A percentile compares a stretch with the other conserved stretches of the same genome.
These are phyloP conservation scores for Pungitius pungitius DNA, from an alignment of 2,113 vertebrate species.

Conservation along the genomic window DNA sequence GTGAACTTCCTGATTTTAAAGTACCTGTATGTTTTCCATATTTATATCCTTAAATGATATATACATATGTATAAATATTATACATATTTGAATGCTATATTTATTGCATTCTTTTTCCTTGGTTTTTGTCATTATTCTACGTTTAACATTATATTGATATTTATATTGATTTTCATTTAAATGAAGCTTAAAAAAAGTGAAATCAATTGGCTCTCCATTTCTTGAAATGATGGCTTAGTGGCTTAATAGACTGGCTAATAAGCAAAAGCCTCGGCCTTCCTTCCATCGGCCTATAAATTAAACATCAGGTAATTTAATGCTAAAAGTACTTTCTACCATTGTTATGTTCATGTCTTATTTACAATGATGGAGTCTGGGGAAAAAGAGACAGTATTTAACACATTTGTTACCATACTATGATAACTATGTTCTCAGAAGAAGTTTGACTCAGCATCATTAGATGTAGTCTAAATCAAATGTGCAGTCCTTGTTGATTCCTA, in stretches of 20 bases:
- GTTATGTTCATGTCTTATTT: not conserved
- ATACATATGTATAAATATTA: not conserved
- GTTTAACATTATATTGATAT: not conserved
- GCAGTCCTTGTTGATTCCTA: conserved; percentile 30
- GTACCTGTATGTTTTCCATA: not conserved
- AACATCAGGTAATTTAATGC: not conserved
- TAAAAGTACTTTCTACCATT: not conserved
- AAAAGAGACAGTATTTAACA: not conserved
- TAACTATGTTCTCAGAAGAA: not conserved
- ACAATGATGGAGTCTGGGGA: not conserved
- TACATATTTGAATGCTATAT: too few species aligned
- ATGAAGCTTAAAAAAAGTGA: not conserved
- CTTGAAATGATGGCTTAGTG: not conserved
- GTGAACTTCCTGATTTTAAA: not conserved
- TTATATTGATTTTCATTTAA: not conserved
- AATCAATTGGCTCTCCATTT: not conserved
- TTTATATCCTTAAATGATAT: not conserved
- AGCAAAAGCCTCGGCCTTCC: not conserved
- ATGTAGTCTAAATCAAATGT: conserved; percentile 53
- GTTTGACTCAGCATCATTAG: conserved; percentile 17
- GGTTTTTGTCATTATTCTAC: not conserved
- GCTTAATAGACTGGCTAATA: not conserved
- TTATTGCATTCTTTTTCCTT: not conserved
- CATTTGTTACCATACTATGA: not conserved
- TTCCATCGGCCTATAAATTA: not conserved